Base-by-base conservation (phyloP, 2,888 invertebrate species). In the Tetanocera ferruginea region DNA sequence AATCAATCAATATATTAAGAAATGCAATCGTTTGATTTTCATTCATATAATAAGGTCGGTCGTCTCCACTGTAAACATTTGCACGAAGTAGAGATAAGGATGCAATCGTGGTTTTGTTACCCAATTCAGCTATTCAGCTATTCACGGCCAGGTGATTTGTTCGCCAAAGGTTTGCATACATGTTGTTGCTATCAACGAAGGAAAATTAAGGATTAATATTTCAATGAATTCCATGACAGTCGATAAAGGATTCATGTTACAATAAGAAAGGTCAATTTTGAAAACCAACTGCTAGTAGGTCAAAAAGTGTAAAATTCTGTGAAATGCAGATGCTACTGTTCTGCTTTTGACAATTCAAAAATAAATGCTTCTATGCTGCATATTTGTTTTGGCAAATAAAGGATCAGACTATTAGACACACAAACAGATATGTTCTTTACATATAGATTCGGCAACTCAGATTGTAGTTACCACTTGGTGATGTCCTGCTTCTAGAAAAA, bases 121-220 rank as follows among this genome's bases (percentile, higher is more conserved):
- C 25, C 19, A 19, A 17, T n/a, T 14, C n/a, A 14, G 52, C 28
- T 62, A 23, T 62, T 17, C 11, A 66, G 6, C 66, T 66, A 8
- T 34, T 37, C n/a, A 66, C 37, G 66, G 19, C 66, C 66, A 66
- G 66, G 66, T 66, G 66, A 66, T 34, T 14, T n/a, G 28, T 66
- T 66, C 66, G n/a, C 57, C 19, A 9, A 2, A 19, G 25, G 14
- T 19, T 19, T 25, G 19, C n/a, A 23, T 57, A 57, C 19, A 8
- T 14, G 9, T 25, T 19, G 19, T 66, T 19, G 19, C 37, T 19
- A 11, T 37, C 66, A 37, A 19, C 66, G 19, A 6, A 11, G 28
- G 1, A 34, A 64, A 64, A 31, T 17, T 0, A 34, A 66, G 66
- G 66, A 31, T 31, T 31, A 66, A 34, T 34, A 37, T 31, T 34